These are phyloP conservation scores for Brassicogethes aeneus DNA, from an alignment of 2,888 invertebrate genomes.

Conservation along the genomic window DNA sequence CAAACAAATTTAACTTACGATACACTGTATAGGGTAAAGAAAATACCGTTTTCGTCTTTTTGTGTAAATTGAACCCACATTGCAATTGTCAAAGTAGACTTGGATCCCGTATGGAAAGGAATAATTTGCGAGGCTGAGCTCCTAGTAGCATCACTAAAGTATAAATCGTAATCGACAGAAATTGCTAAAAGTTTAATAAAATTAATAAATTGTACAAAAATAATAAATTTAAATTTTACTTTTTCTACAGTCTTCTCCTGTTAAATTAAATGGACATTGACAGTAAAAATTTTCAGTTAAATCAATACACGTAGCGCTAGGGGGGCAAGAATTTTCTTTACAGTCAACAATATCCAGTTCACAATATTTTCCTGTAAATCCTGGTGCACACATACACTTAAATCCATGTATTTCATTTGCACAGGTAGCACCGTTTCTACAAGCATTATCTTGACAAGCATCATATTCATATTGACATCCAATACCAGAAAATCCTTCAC, in stretches of 20 bases:
- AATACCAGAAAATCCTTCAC: slow-evolving; percentile 59
- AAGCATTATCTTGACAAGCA: slow-evolving; percentile 82
- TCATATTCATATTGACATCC: slow-evolving; percentile 93
- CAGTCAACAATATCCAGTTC: slow-evolving; percentile 88
- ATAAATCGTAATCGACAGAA: slow-evolving; percentile 94
- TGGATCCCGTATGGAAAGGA: slow-evolving; percentile 74
- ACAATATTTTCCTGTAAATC: slow-evolving; percentile 69
- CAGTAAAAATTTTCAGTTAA: slow-evolving; percentile 87
- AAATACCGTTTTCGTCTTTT: slow-evolving; percentile 85
- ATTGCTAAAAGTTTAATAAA: slow-evolving; percentile 60
- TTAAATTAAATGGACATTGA: slow-evolving; percentile 93
- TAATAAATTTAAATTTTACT: slow-evolving; percentile 48
- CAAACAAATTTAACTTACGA: slow-evolving; percentile 59
- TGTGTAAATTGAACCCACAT: slow-evolving; percentile 96
- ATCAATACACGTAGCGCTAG: slow-evolving; percentile 87
- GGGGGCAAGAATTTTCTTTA: slow-evolving; percentile 88
- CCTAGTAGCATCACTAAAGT: slow-evolving; percentile 84
- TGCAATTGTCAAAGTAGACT: slow-evolving; percentile 76
- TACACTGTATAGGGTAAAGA: slow-evolving; percentile 88
- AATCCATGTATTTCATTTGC: slow-evolving; percentile 78
- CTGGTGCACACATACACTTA: slow-evolving; percentile 77
- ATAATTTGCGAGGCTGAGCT: slow-evolving; percentile 90
- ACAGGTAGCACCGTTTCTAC: slow-evolving; percentile 89
- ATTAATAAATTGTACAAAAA: slow-evolving; percentile 6
- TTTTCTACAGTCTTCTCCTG: slow-evolving; percentile 94